Base-by-base conservation (phyloP, 2,888 invertebrate species). In the Pollenia griseotomentosa region DNA sequence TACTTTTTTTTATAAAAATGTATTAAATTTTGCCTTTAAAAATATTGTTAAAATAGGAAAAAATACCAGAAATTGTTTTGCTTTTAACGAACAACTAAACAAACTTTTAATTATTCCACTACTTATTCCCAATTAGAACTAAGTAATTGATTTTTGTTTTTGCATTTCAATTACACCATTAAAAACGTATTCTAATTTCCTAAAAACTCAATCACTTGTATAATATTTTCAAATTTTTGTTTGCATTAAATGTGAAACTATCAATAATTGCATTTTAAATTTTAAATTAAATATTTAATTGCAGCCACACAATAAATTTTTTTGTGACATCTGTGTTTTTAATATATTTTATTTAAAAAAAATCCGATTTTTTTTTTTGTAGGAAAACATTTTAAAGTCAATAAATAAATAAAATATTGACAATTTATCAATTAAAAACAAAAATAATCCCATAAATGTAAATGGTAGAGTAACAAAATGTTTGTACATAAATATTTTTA, bases 401-500 rank as follows among this genome's bases (percentile, higher is more conserved):
- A 59, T 59, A 57, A 11, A 23, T 57, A 63, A 42, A 40, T 61
- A 40, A 44, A 44, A 65, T 65, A 44, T 44, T 8, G 1, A 63
- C 8, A 42, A 2, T 59, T 33, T 33, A 23, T 23, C 2, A 23
- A 23, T 19, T 23, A 23, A 23, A 23, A 5, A 33, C 0, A 33
- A 33, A 33, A 33, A 33, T 0, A 33, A 33, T 33, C 33, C 6
- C 33, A 33, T 33, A 33, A 33, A 33, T 79, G 57, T 59, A 68
- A 79, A 59, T 59, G 68, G 51, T 51, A 42, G 42, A 51, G 46
- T 16, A 51, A 19, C 16, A 70, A 51, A 71, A 42, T 55, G 55
- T 16, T 66, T 12, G 10, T 11, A 59, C 16, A 51, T 51, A 75
- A 68, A 59, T 7, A 11, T 57, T 48, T 80, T 80, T 19, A 10